A percentile compares a stretch with the other conserved stretches of the same genome.
Conservation (phyloP, 2,888 invertebrate species). For the Rotaria sp. region DNA sequence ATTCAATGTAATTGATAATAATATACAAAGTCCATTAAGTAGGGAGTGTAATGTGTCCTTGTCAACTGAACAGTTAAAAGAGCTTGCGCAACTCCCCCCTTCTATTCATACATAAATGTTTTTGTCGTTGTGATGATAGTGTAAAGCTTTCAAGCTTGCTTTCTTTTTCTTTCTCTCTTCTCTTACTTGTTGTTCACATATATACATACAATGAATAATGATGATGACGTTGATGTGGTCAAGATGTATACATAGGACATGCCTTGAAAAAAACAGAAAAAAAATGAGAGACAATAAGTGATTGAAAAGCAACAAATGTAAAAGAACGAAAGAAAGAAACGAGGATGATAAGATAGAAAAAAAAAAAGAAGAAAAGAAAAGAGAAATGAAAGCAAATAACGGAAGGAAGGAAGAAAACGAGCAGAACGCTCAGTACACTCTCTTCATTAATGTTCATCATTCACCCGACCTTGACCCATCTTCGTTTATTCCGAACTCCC, state of each 20-base stretch:
- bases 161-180: background rate
- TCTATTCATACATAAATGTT: background rate
- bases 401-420: background rate
- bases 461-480: conserved; percentile 15
- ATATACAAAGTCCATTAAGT: background rate
- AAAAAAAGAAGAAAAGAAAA: background rate
- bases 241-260: background rate
- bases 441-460: background rate
- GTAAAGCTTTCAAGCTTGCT: background rate
- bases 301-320: conserved; percentile 10
- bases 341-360: background rate
- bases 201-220: background rate
- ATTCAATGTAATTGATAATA: conserved; percentile 11
- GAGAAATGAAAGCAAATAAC: too few relatives aligned
- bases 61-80: background rate
- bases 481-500: background rate
- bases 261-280: background rate
- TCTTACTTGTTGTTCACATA: background rate
- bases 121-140: background rate
- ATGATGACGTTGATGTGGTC: conserved; percentile 4
- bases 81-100: background rate
- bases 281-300: background rate
- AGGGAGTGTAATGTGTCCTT: background rate
- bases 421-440: background rate
- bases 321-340: background rate